phyloP scores from a whole-genome alignment of 2,113 vertebrate species.

The Peromyscus leucopus region DNA sequence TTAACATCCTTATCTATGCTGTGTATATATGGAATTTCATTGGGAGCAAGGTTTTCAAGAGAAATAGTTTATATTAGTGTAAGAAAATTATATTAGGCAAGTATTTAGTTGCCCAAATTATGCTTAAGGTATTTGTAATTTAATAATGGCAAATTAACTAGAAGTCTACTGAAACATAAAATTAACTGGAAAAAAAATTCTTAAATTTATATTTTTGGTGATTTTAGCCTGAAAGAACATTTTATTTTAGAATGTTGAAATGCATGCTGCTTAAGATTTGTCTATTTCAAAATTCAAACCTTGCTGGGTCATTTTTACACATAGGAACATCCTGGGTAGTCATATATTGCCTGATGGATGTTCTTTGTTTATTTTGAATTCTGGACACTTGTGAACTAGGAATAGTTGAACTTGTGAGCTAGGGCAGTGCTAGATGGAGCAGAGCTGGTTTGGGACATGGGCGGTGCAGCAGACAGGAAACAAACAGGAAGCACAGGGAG shows the following conservation, averaged over 20 bases:
- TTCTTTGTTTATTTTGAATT: conserved; percentile 55
- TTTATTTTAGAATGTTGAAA: conserved; percentile 67
- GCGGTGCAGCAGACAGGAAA: neutral
- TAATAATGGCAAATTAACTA: conserved; percentile 54
- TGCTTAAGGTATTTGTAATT: conserved; percentile 65
- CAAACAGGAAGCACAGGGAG: neutral
- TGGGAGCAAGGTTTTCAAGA: conserved; percentile 66
- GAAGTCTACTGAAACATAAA: conserved; percentile 43
- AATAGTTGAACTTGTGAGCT: conserved; percentile 53
- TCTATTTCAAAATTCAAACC: conserved; percentile 32
- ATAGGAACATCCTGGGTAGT: neutral
- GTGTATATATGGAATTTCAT: conserved; percentile 45
- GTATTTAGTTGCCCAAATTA: conserved; percentile 50
- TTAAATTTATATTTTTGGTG: conserved; percentile 69
- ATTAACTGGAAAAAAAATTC: conserved; percentile 65
- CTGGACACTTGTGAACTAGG: conserved; percentile 10
- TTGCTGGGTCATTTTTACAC: conserved; percentile 44
- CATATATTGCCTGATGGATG: neutral
- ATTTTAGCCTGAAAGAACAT: conserved; percentile 61
- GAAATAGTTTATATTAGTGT: conserved; percentile 62
- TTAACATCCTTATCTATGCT: conserved; percentile 48
- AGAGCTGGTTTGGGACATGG: neutral
- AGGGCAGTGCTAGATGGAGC: conserved; percentile 24
- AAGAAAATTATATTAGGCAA: conserved; percentile 56
- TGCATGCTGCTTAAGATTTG: conserved; percentile 64